phyloP scores from a whole-genome alignment of 2,797 vertebrate species.

The Clarias pachynema region DNA sequence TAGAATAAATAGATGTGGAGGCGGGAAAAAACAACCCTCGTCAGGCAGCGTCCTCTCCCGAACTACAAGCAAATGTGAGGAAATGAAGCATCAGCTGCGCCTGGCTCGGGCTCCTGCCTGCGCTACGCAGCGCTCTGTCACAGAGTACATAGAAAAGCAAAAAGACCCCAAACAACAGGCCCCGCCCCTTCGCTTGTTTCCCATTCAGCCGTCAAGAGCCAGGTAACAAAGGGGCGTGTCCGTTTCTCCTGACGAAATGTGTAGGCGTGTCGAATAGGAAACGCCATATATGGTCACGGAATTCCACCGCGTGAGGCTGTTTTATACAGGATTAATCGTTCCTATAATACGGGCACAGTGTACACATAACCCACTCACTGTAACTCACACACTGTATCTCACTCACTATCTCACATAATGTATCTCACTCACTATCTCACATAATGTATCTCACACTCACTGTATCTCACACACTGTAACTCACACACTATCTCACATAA shows the following conservation, averaged over 20 bases:
- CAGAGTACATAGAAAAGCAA: neutral
- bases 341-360: neutral
- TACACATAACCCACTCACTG: neutral
- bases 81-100: neutral
- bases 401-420: neutral
- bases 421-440: too few species aligned
- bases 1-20: constrained; percentile 25
- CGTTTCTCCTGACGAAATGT: neutral
- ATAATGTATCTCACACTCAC: too few species aligned
- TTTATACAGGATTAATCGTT: too few species aligned
- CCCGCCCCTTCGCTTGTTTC: constrained; percentile 8
- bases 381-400: too few species aligned
- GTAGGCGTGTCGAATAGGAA: constrained; percentile 6
- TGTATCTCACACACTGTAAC: too few species aligned
- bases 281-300: constrained; percentile 15
- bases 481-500: too few species aligned
- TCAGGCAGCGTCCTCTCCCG: neutral
- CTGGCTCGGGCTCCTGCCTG: neutral
- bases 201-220: constrained; percentile 14
- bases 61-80: neutral
- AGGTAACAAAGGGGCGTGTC: constrained; percentile 22
- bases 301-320: neutral
- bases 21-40: neutral
- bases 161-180: neutral
- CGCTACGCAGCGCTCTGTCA: constrained; percentile 1